Evolutionary conservation across 2,888 invertebrate genomes (phyloP).

Genomic region (Lepidochrysops patricia): DNA sequence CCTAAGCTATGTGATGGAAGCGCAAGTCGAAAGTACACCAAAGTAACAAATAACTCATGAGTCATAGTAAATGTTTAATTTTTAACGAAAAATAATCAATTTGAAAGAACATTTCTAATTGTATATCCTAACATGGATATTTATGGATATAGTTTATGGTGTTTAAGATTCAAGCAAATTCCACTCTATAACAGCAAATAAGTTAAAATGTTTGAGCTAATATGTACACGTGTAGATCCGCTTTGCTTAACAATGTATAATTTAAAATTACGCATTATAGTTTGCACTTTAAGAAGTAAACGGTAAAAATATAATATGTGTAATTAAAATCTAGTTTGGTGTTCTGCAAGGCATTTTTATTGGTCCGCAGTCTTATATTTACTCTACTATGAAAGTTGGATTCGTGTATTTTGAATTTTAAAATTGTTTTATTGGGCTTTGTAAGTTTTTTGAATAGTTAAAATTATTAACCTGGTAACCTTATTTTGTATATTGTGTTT

Average conservation of each 20-base stretch:
- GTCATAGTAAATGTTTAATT: too few relatives aligned
- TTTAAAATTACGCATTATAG: background rate
- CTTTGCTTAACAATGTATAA: background rate
- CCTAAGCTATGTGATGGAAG: too few relatives aligned
- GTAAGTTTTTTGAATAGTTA: background rate
- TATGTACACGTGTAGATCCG: slow-evolving; percentile 3
- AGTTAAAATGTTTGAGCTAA: background rate
- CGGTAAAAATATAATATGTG: background rate
- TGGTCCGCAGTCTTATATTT: background rate
- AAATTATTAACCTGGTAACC: background rate
- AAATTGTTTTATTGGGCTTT: background rate
- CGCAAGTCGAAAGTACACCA: too few relatives aligned
- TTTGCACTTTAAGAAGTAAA: background rate
- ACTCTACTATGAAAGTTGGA: background rate
- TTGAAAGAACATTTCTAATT: too few relatives aligned
- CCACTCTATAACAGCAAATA: background rate
- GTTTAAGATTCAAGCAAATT: background rate
- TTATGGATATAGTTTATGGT: background rate
- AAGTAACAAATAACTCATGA: too few relatives aligned
- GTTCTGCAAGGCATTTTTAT: background rate
- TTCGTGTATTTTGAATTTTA: background rate
- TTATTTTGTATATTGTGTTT: background rate
- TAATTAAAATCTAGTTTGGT: background rate
- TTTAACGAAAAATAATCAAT: too few relatives aligned
- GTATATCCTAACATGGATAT: background rate